phyloP scores from a whole-genome alignment of 2,113 vertebrate species.

The Aleadryas rufinucha region DNA sequence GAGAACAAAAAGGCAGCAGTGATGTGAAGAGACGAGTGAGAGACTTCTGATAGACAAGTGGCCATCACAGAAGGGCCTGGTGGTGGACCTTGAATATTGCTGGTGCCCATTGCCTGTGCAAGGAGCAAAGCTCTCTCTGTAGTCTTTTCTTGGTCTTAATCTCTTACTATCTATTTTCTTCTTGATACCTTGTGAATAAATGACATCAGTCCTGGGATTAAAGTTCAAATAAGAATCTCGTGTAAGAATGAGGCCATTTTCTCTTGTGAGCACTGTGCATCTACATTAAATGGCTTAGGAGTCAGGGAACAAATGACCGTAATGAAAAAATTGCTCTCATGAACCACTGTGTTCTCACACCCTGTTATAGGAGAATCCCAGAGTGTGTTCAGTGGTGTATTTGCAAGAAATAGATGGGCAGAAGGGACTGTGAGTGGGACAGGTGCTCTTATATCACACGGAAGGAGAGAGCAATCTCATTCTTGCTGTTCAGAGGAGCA shows the following conservation, averaged over 20 bases:
- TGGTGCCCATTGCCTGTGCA: neutral
- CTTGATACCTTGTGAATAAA: neutral
- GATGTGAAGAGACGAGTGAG: neutral
- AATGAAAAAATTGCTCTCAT: neutral
- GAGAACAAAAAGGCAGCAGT: neutral
- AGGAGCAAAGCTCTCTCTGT: neutral
- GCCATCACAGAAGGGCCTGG: neutral
- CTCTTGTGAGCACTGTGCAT: accelerated
- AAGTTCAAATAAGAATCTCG: neutral
- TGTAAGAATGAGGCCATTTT: neutral
- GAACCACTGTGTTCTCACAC: neutral
- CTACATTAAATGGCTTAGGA: neutral
- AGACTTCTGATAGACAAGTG: neutral
- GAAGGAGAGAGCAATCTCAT: neutral
- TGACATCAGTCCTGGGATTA: neutral
- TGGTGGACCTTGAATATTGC: neutral
- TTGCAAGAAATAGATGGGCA: neutral
- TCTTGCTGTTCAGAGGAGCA: neutral
- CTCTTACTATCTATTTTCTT: neutral
- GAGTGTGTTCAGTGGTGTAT: neutral
- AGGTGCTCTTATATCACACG: neutral
- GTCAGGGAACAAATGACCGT: neutral
- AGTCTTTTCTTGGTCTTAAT: neutral
- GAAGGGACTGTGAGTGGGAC: neutral
- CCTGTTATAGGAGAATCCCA: neutral